Conservation (phyloP, 64 coral and sea anemone genomes). For the Trachythela sp. region DNA sequence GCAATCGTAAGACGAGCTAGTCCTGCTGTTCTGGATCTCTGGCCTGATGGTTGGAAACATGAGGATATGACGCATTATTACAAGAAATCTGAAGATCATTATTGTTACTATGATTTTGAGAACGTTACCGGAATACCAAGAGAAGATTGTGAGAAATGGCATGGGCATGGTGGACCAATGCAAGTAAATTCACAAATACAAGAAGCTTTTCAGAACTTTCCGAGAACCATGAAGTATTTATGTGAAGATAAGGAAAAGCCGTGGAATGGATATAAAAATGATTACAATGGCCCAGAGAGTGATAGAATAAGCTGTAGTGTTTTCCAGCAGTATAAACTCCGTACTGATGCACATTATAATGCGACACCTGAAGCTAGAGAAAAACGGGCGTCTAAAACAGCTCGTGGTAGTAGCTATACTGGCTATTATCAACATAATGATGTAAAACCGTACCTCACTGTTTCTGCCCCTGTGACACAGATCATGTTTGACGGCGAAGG, state of each 20-base stretch:
- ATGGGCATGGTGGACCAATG: slow-evolving; percentile 57
- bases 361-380: neutral
- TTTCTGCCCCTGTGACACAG: slow-evolving; percentile 33
- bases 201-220: slow-evolving; percentile 48
- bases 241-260: slow-evolving; percentile 53
- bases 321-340: slow-evolving; percentile 48
- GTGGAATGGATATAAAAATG: slow-evolving; percentile 43
- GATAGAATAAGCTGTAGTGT: slow-evolving; percentile 41
- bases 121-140: slow-evolving; percentile 39
- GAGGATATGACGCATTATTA: slow-evolving; percentile 44
- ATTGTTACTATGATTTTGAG: slow-evolving; percentile 48
- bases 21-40: slow-evolving; percentile 44
- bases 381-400: slow-evolving; percentile 44
- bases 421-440: slow-evolving; percentile 38
- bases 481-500: slow-evolving; percentile 31
- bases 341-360: slow-evolving; percentile 16
- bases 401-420: slow-evolving; percentile 56
- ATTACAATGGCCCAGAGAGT: slow-evolving; percentile 41
- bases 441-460: neutral
- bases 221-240: slow-evolving; percentile 28
- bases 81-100: slow-evolving; percentile 54
- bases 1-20: slow-evolving; percentile 54
- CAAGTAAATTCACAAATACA: slow-evolving; percentile 46
- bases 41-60: slow-evolving; percentile 56
- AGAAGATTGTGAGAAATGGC: slow-evolving; percentile 40